Base-by-base conservation (phyloP, 2,888 invertebrate species). In the Gastracanthus pulcherrimus region DNA sequence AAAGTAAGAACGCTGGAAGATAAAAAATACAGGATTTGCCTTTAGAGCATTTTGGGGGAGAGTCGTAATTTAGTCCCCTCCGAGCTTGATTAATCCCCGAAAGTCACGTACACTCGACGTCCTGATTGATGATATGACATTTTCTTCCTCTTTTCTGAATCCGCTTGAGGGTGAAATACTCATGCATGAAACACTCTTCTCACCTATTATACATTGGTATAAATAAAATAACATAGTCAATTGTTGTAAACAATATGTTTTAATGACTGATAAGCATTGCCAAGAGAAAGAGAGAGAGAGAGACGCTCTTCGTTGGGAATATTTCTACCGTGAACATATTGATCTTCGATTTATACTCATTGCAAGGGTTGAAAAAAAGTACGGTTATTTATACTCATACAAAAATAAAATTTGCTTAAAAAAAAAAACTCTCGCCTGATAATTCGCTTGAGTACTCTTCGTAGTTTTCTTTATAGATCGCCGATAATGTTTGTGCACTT, bases 341-440 rank as follows among this genome's bases (percentile, higher is more conserved):
- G 74, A 74, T 74, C 74, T 19, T 45, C 48, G 34, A 74, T 74
- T 74, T 74, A 74, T 6, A 62, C 38, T 36, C 48, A 38, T 74
- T n/a, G 23, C 62, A 23, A 62, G 74, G 74, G 34, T 62, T 62
- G 62, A 6, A 60, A 41, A 31, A 38, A 29, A 45, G 29, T 9
- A n/a, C 34, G 60, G 26, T 34, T 74, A 74, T 74, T 74, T 74
- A 74, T 74, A 74, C 19, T 11, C 74, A 29, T 4, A 23, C 62
- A 34, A 62, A 74, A 74, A 74, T 74, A 74, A 74, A 64, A 34
- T 64, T 62, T 11, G 23, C 60, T 60, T 60, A 31, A 74, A 41
- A 62, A 71, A 70, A 71, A 45, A 62, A 29, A 3, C n/a, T 58
- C 11, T 41, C 41, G 19, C 23, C 29, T 13, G 48, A 38, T 45